Conservation (phyloP, 23 tunicate species). For the Pegea sp. region DNA sequence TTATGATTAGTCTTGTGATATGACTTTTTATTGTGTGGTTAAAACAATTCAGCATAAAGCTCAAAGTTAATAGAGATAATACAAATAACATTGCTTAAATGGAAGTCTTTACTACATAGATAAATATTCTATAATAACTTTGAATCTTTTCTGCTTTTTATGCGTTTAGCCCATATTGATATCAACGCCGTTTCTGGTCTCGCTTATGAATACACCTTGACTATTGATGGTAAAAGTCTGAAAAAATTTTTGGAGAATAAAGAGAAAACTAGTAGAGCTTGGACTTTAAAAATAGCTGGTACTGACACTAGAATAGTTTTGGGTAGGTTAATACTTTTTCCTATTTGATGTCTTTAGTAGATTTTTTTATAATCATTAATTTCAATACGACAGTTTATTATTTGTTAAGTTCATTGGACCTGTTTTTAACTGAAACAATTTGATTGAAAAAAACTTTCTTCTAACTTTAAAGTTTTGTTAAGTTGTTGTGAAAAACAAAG, state of each 20-base stretch:
- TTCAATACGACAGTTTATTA: too few species aligned
- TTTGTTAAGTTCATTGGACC: not conserved
- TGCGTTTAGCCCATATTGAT: constrained; percentile 33
- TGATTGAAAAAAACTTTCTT: not conserved
- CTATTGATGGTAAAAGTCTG: constrained; percentile 62
- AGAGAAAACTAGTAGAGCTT: constrained; percentile 60
- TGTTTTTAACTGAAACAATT: not conserved
- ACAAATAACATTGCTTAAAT: too few species aligned
- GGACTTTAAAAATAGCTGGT: constrained; percentile 35
- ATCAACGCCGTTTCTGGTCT: constrained; percentile 69
- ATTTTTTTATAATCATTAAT: too few species aligned
- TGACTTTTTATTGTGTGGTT: too few species aligned
- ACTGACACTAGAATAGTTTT: constrained; percentile 57
- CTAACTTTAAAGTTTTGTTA: not conserved
- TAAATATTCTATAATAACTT: too few species aligned
- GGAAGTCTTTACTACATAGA: too few species aligned
- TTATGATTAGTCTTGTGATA: too few species aligned
- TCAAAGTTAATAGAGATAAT: too few species aligned
- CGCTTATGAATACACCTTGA: constrained; percentile 75
- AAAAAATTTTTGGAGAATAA: constrained; percentile 70
- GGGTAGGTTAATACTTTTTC: constrained; percentile 33
- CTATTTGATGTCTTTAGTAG: too few species aligned
- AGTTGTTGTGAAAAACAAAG: too few species aligned
- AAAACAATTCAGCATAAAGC: too few species aligned
- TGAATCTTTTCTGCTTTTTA: too few species aligned